Evolutionary conservation across 2,113 vertebrate genomes (phyloP), one percentile per base, ranked within the genome.

Genomic region (Diadophis punctatus): DNA sequence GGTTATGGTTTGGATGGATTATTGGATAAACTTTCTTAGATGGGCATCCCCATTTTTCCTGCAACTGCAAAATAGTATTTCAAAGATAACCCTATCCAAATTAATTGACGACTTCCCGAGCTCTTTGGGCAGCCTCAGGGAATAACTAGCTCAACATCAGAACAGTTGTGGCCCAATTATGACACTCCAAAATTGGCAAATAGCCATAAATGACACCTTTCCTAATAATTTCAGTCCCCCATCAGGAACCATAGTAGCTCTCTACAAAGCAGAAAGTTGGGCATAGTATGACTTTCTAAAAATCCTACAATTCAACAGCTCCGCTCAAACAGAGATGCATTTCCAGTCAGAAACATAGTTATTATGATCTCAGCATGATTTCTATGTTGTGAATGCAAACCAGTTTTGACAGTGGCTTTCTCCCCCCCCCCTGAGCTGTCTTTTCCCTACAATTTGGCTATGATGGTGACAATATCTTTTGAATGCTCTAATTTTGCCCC

Each of bases 151-250:
- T 68, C 14, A 20, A 60, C 55, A 86, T 60, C 8, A 52, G 55
- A 90, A 56, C 46, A 16, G 55, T 93, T 86, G 80, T 53, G 92
- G 80, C 55, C 25, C 92, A 93, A 86, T 93, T 93, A 90, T 23
- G 22, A 52, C 53, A 63, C 80, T 90, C 48, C 55, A 86, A 90
- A 90, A 46, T n/a, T 20, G 74, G 88, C 49, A 86, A 60, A 90
- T 43, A 85, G 48, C 88, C 80, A 90, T 18, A 52, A 60, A 90
- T 10, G 20, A 86, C 43, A 80, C n/a, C 14, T 90, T 55, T 86
- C 25, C 80, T 86, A 51, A 46, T 88, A 27, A 86, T 58, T 88
- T 88, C 30, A 58, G 25, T 30, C 23, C 16, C 34, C 4, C 46
- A 39, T 51, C 20, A 60, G 11, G 49, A 89, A 34, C 27, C n/a